These are phyloP conservation scores for Cyprinodon diabolis DNA, from an alignment of 2,797 vertebrate species.

Conservation along the genomic window DNA sequence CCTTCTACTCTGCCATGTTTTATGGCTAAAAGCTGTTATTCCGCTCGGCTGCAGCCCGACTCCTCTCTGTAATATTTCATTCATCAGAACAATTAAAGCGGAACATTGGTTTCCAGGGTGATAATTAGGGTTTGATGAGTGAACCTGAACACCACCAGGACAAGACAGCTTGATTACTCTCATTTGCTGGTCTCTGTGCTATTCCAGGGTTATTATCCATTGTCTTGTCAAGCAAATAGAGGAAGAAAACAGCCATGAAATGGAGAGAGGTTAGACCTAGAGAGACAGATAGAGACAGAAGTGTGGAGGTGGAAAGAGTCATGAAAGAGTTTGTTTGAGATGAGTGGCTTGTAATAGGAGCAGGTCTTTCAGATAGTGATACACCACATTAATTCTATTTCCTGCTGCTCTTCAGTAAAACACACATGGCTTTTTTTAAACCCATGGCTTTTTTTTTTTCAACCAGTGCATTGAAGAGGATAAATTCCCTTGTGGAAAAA, in stretches of 20 bases:
- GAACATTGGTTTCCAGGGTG: constrained; percentile 83
- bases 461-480: constrained; percentile 11
- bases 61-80: constrained; percentile 84
- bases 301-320: constrained; percentile 62
- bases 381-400: constrained; percentile 73
- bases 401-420: constrained; percentile 67
- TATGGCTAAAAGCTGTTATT: constrained; percentile 82
- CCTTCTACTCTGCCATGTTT: constrained; percentile 70
- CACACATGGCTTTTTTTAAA: constrained; percentile 33
- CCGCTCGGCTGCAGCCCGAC: constrained; percentile 77
- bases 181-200: constrained; percentile 79
- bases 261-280: constrained; percentile 67
- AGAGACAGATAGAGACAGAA: constrained; percentile 66
- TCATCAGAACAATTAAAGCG: constrained; percentile 86
- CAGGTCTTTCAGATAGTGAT: constrained; percentile 67
- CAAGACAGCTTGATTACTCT: constrained; percentile 85
- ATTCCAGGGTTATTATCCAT: constrained; percentile 81
- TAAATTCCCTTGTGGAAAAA: constrained; percentile 7
- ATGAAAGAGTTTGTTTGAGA: constrained; percentile 64
- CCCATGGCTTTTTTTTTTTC: constrained; percentile 5
- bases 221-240: constrained; percentile 81
- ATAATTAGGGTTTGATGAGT: constrained; percentile 85
- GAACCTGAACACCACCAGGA: constrained; percentile 81
- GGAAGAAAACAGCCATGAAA: constrained; percentile 78
- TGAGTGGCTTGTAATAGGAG: constrained; percentile 73